These are phyloP conservation scores for Leuciscus waleckii DNA, from an alignment of 2,797 vertebrate species.

Conservation along the genomic window DNA sequence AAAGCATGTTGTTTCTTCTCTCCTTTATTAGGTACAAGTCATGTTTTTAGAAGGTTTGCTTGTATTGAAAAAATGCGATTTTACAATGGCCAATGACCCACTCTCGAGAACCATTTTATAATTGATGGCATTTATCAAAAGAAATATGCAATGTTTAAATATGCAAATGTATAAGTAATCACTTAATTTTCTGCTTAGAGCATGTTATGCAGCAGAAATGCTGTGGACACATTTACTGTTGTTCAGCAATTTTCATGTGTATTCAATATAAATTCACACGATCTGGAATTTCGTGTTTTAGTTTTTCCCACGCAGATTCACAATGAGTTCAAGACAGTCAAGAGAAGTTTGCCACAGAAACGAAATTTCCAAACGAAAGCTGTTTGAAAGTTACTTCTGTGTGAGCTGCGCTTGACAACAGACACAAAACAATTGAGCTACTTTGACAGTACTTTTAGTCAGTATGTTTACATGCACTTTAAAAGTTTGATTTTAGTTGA, in stretches of 20 bases:
- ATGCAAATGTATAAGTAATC: neutral
- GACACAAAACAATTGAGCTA: neutral
- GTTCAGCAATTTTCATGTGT: neutral
- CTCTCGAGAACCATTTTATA: neutral
- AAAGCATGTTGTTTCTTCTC: constrained; percentile 79
- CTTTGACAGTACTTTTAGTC: neutral
- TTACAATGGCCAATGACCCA: constrained; percentile 4
- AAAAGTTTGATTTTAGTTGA: neutral
- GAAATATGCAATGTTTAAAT: neutral
- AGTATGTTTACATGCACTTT: neutral
- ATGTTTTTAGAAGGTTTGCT: constrained; percentile 17
- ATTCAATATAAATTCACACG: neutral
- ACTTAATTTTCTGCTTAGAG: neutral
- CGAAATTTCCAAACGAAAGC: neutral
- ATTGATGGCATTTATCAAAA: constrained; percentile 3
- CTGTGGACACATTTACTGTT: neutral
- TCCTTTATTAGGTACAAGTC: constrained; percentile 48
- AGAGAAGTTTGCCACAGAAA: neutral
- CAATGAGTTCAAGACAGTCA: neutral
- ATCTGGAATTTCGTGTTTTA: too few species aligned
- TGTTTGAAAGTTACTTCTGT: neutral
- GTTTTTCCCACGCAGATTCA: neutral
- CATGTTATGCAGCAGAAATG: neutral
- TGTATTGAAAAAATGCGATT: constrained; percentile 37
- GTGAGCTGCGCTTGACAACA: neutral